Conservation (phyloP, 64 coral and sea anemone species). For the Stylophora pistillata region DNA sequence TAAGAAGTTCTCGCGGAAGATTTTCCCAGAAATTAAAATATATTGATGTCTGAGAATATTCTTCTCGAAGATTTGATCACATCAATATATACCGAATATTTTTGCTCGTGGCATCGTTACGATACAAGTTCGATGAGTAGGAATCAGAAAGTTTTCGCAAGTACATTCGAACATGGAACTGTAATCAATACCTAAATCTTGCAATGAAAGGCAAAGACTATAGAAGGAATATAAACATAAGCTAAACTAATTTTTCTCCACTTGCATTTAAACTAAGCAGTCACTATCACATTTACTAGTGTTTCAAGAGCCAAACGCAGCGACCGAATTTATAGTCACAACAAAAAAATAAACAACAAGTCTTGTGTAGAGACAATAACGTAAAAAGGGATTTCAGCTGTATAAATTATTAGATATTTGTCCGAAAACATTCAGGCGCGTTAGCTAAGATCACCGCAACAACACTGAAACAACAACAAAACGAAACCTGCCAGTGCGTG, state of each 20-base stretch:
- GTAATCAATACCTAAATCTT: neutral
- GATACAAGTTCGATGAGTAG: neutral
- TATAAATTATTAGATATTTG: too few relatives aligned
- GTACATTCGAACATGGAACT: neutral
- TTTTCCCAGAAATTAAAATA: neutral
- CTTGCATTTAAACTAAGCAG: too few relatives aligned
- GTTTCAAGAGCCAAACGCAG: too few relatives aligned
- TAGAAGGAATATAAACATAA: too few relatives aligned
- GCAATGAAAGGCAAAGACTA: too few relatives aligned
- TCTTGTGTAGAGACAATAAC: too few relatives aligned
- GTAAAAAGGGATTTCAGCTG: too few relatives aligned
- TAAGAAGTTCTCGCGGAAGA: neutral
- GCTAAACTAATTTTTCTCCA: too few relatives aligned
- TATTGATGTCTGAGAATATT: conserved; percentile 7
- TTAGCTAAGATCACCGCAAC: neutral
- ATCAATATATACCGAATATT: neutral
- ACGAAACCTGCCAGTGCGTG: conserved; percentile 13
- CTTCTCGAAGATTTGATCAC: conserved; percentile 1
- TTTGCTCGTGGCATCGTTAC: neutral
- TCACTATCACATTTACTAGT: too few relatives aligned
- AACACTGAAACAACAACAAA: neutral
- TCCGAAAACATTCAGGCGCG: neutral
- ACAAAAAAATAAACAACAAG: too few relatives aligned
- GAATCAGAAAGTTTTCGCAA: neutral
- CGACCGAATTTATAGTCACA: too few relatives aligned